Evolutionary conservation across 2,113 vertebrate genomes (phyloP), one percentile per base, ranked within the genome.

Genomic region (Chaetodon auriga): DNA sequence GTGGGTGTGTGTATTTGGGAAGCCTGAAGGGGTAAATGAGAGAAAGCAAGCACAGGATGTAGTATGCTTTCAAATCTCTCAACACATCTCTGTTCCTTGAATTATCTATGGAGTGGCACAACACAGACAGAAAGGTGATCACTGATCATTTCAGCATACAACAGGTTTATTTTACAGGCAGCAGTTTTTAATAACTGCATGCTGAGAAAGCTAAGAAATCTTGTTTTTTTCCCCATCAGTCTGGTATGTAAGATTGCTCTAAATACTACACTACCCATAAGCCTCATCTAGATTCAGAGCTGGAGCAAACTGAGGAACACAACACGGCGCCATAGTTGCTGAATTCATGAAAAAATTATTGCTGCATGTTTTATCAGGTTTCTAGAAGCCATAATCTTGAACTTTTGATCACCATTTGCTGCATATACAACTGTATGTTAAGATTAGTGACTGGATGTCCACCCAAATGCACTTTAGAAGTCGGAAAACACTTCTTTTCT

Each of bases 11-110:
- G 72, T 41, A 2, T 46, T 23, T 14, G 38, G 25, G 2, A 18
- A 38, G 25, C 19, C 1, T 19, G 30, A 53, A 55, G 49, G 30
- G 48, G 16, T 9, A 41, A 57, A 76, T 43, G 48, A 70, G 41
- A 62, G 58, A 76, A 16, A 78, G 41, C n/a, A 60, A 77, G 65
- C 30, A 68, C 25, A 30, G 19, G 53, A 80, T 49, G 36, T 75
- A 64, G 68, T 48, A 41, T 0, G 21, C 6, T 58, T 75, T 19
- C 18, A 55, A 77, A 78, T 25, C 46, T 49, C 25, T 18, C 14
- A 41, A 13, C 7, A 14, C 65, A 64, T 54, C 23, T 36, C 25
- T 25, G 8, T 18, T 68, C 30, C 25, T 7, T 53, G n/a, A 62
- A 30, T 70, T 18, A 70, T 72, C 43, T 12, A 16, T 25, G 54